Percentiles rank a stretch among this genome's conserved stretches.
Evolutionary conservation across 2,888 invertebrate species (phyloP).

Genomic region (Acronicta leporina): DNA sequence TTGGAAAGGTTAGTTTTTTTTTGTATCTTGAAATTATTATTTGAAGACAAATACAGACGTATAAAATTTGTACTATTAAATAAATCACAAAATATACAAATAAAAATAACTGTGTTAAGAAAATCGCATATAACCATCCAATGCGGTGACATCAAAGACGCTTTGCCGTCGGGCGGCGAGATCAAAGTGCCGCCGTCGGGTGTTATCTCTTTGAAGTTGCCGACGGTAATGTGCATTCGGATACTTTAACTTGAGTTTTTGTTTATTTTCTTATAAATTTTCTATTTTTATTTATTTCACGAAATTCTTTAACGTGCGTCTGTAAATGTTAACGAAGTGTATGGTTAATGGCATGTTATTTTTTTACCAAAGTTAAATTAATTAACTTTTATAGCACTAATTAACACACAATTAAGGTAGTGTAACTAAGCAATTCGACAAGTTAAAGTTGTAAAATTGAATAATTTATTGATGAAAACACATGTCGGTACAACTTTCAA

Average conservation of each 20-base stretch:
- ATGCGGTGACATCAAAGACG: constrained; percentile 52
- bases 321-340: constrained; percentile 16
- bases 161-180: constrained; percentile 75
- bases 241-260: constrained; percentile 36
- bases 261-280: constrained; percentile 21
- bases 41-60: constrained; percentile 14
- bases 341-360: neutral
- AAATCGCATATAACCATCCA: constrained; percentile 57
- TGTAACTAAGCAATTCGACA: no score
- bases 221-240: constrained; percentile 67
- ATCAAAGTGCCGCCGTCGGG: constrained; percentile 77
- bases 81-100: constrained; percentile 43
- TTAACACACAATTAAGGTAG: no score
- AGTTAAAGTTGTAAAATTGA: no score
- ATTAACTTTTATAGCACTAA: no score
- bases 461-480: no score
- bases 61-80: constrained; percentile 18
- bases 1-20: neutral
- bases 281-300: constrained; percentile 36
- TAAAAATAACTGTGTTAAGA: constrained; percentile 64
- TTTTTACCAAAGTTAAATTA: constrained; percentile 4
- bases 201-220: constrained; percentile 70
- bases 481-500: no score
- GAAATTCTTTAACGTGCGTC: constrained; percentile 21
- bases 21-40: neutral